Conservation (phyloP, 2,113 vertebrate species). For the Alectura lathami region DNA sequence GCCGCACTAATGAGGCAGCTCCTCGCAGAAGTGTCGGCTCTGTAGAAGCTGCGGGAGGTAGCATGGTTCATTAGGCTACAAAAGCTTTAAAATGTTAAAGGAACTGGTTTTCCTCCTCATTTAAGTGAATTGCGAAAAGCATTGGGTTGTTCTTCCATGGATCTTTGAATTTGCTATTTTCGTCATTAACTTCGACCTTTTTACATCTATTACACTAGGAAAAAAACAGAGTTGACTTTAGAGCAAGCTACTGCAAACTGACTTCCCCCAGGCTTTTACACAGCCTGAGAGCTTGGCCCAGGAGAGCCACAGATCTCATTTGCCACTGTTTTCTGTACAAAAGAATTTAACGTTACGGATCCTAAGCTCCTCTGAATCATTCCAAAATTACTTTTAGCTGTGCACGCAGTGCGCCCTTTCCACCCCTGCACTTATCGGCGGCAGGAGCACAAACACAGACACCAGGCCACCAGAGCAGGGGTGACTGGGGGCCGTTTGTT, state of each 20-base stretch:
- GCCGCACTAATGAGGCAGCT: constrained; percentile 13
- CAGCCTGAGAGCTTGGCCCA: background rate
- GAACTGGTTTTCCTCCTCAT: constrained; percentile 11
- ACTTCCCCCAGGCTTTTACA: background rate
- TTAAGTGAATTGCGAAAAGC: constrained; percentile 50
- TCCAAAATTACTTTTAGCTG: background rate
- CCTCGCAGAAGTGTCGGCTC: background rate
- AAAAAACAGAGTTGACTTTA: background rate
- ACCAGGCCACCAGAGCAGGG: too few relatives aligned
- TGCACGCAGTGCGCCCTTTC: background rate
- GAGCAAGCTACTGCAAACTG: background rate
- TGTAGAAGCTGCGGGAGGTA: constrained; percentile 49
- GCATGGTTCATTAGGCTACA: constrained; percentile 52
- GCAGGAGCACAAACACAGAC: background rate
- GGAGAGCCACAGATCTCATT: background rate
- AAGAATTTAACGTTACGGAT: background rate
- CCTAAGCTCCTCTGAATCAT: fast-evolving
- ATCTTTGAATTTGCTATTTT: constrained; percentile 30
- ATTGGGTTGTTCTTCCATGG: background rate
- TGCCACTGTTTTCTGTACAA: background rate
- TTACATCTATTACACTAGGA: background rate
- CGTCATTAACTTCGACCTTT: constrained; percentile 71
- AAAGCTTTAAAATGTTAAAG: constrained; percentile 39
- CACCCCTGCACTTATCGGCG: background rate
- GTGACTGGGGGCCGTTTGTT: background rate